A percentile compares a stretch with the other conserved stretches of the same genome.
These are phyloP conservation scores for Chlorodrepanis virens DNA, from an alignment of 2,113 vertebrate species.

Conservation along the genomic window DNA sequence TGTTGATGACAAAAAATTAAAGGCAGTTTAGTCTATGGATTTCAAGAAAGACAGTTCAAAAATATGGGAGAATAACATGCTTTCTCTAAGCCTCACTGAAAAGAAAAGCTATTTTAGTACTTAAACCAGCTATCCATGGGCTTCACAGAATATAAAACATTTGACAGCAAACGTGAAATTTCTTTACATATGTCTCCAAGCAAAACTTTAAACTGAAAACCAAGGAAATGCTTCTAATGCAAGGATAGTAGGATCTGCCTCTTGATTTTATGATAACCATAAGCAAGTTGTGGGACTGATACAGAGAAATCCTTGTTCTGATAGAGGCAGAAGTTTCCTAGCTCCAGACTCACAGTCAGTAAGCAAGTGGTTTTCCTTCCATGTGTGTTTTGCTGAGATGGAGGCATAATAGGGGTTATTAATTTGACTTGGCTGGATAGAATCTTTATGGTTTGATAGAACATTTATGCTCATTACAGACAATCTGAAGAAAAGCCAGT, in stretches of 20 bases:
- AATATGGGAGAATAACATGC: neutral
- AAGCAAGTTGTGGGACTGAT: neutral
- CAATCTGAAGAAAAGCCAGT: neutral
- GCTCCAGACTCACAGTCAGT: neutral
- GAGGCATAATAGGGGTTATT: neutral
- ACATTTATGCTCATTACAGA: neutral
- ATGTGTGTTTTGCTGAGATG: neutral
- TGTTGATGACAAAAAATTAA: neutral
- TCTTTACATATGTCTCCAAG: neutral
- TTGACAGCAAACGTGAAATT: neutral
- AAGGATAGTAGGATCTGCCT: neutral
- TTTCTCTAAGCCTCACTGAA: neutral
- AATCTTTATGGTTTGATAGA: neutral
- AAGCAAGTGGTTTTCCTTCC: neutral
- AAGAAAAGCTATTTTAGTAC: neutral
- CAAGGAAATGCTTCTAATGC: neutral
- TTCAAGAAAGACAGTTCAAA: neutral
- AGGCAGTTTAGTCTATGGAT: neutral
- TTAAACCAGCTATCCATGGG: neutral
- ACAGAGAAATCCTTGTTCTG: neutral
- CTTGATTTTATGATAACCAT: neutral
- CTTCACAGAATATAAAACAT: neutral
- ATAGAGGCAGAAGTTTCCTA: neutral
- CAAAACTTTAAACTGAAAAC: neutral
- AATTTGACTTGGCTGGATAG: neutral